Conservation (phyloP, 1,140 invertebrate species). For the Drosophila paulistorum region DNA sequence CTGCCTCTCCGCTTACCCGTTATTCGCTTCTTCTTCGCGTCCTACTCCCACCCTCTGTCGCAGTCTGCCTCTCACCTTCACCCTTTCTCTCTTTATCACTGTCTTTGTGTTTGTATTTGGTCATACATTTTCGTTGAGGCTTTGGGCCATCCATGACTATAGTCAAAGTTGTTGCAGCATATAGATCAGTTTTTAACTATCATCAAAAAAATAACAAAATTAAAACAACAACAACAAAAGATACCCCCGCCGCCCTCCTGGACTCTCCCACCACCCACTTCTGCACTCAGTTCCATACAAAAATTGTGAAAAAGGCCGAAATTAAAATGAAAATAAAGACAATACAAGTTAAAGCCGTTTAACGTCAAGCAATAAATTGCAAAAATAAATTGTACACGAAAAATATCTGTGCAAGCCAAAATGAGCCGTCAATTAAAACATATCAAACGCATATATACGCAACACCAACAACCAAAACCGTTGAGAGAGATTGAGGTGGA, state of each 20-base stretch:
- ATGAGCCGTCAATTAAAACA: slow-evolving; percentile 74
- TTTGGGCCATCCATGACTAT: slow-evolving; percentile 47
- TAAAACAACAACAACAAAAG: no score
- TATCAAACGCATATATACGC: slow-evolving; percentile 48
- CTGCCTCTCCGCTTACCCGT: background rate
- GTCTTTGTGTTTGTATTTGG: slow-evolving; percentile 32
- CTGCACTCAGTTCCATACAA: background rate
- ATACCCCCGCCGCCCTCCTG: no score
- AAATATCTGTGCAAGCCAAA: slow-evolving; percentile 41
- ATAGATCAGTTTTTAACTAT: slow-evolving; percentile 70
- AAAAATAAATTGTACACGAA: slow-evolving; percentile 17
- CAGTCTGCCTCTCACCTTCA: background rate
- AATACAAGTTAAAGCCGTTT: slow-evolving; percentile 15
- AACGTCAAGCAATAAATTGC: slow-evolving; percentile 13
- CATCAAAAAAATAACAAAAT: background rate
- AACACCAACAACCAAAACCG: slow-evolving; percentile 11
- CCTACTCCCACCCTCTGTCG: background rate
- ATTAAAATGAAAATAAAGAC: slow-evolving; percentile 6
- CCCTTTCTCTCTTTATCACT: background rate
- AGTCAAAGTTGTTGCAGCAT: slow-evolving; percentile 62
- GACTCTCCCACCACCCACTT: no score
- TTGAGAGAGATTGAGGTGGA: background rate
- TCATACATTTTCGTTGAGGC: slow-evolving; percentile 65
- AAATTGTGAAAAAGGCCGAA: slow-evolving; percentile 2
- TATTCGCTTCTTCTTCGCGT: background rate